These are phyloP conservation scores for Antheraea pernyi DNA, from an alignment of 1,140 invertebrate species.

Conservation along the genomic window DNA sequence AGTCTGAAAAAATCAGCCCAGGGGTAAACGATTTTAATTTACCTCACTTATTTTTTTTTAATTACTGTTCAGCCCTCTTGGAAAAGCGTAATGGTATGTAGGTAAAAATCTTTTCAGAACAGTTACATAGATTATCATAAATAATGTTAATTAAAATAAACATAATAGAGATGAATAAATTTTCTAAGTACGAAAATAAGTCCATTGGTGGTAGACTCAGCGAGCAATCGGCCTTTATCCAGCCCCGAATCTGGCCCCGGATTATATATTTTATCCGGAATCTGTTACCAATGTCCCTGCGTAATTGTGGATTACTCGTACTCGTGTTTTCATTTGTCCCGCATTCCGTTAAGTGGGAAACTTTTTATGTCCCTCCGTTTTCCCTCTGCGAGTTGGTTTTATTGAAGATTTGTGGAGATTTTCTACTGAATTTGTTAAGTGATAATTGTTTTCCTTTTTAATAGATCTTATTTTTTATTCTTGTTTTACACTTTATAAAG, in stretches of 20 bases:
- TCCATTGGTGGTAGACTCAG: slow-evolving; percentile 6
- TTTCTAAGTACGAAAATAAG: neutral
- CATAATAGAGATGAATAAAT: slow-evolving; percentile 1
- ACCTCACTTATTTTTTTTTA: no score
- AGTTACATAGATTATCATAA: no score
- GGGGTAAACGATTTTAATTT: no score
- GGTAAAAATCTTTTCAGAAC: no score
- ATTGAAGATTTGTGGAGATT: neutral
- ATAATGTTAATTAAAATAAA: neutral
- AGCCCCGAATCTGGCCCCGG: slow-evolving; percentile 18
- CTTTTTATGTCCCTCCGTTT: slow-evolving; percentile 7
- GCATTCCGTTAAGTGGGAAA: slow-evolving; percentile 18
- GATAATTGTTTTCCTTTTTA: slow-evolving; percentile 4
- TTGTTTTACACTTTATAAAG: no score
- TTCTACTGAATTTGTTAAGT: slow-evolving; percentile 3
- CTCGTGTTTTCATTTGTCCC: slow-evolving; percentile 53
- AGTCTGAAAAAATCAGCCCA: no score
- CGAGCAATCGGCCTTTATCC: slow-evolving; percentile 18
- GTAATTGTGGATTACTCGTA: slow-evolving; percentile 61
- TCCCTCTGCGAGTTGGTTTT: neutral
- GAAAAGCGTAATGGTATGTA: no score
- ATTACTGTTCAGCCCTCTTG: no score
- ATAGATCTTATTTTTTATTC: neutral
- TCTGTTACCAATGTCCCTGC: slow-evolving; percentile 54
- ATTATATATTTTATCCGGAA: slow-evolving; percentile 61